phyloP scores from a whole-genome alignment of 1,140 invertebrate genomes.

The Colletes latitarsis region DNA sequence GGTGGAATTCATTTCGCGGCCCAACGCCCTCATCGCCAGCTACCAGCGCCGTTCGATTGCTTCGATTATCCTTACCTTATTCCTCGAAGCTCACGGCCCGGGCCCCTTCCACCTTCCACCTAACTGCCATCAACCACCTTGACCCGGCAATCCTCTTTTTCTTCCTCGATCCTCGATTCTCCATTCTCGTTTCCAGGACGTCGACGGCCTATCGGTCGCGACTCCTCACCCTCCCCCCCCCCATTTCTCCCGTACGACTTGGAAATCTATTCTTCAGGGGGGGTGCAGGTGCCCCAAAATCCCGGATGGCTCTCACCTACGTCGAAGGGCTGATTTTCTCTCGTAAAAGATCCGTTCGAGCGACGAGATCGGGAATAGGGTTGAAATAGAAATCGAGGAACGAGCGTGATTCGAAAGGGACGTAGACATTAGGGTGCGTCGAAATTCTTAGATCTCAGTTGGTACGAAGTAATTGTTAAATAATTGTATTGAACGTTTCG shows the following conservation, averaged over 20 bases:
- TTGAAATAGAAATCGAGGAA: not conserved
- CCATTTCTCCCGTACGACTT: too few species aligned
- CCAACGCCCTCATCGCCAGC: conserved; percentile 75
- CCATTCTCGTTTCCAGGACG: conserved; percentile 47
- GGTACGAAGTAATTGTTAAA: not conserved
- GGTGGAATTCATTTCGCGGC: conserved; percentile 78
- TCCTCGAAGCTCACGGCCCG: conserved; percentile 59
- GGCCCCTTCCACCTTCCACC: conserved; percentile 11
- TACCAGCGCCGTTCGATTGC: conserved; percentile 74
- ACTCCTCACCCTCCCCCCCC: conserved; percentile 14
- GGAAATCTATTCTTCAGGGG: conserved; percentile 33
- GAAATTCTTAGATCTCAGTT: not conserved
- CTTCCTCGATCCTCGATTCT: conserved; percentile 45
- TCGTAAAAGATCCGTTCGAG: not conserved
- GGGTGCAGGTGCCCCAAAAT: conserved; percentile 24
- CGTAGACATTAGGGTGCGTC: not conserved
- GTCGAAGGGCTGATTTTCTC: not conserved
- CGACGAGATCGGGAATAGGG: not conserved
- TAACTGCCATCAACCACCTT: conserved; percentile 19
- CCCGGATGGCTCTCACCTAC: conserved; percentile 22
- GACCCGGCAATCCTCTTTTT: conserved; percentile 29
- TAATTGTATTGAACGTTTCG: too few species aligned
- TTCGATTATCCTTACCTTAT: conserved; percentile 77
- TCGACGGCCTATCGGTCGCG: conserved; percentile 40
- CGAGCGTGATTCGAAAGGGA: not conserved